Evolutionary conservation across 2,113 vertebrate species (phyloP), one percentile per base, ranked within the genome.

Genomic region (Eclectus roratus): DNA sequence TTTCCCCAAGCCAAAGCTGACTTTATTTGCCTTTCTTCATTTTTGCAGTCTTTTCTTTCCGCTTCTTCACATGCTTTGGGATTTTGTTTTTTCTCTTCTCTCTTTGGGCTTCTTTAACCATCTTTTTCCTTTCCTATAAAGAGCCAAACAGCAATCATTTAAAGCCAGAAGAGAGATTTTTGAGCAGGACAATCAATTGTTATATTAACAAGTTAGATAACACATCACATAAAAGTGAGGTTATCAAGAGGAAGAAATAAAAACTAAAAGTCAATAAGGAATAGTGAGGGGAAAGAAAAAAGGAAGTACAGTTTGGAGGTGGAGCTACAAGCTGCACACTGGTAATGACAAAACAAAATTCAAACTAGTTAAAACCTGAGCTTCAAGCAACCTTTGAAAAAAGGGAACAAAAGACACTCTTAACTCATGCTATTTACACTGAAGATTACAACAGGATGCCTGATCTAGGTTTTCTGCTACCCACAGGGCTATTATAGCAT

Each of bases 51-150:
- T 98, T 99, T 95, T 99, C 99, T 91, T 98, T 99, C 80, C 99
- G 98, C 96, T 99, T 99, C 95, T 99, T 99, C 50, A 99, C 96
- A 1, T 99, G 99, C 96, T 99, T 99, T 21, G 99, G 99, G 4
- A 98, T 94, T 98, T 99, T 99, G 76, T 27, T 98, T 97, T 98
- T 99, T 33, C 99, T 98, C 88, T 98, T 99, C 91, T 99, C 99
- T 96, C 99, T 98, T 94, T 99, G 99, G 68, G 99, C 98, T 94
- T 99, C 99, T 97, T 99, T 99, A 52, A 97, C 98, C 96, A 98
- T 80, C 96, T 98, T 99, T 92, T 99, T 99, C 88, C 97, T 98
- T 98, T 99, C 99, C 99, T 99, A 41, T 83, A 95, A 97, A 96
- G 94, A 1, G 61, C 58, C 31, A 85, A 74, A 77, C 11, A 89